Base-by-base conservation (phyloP, 2,113 vertebrate genomes). In the Lates calcarifer region DNA sequence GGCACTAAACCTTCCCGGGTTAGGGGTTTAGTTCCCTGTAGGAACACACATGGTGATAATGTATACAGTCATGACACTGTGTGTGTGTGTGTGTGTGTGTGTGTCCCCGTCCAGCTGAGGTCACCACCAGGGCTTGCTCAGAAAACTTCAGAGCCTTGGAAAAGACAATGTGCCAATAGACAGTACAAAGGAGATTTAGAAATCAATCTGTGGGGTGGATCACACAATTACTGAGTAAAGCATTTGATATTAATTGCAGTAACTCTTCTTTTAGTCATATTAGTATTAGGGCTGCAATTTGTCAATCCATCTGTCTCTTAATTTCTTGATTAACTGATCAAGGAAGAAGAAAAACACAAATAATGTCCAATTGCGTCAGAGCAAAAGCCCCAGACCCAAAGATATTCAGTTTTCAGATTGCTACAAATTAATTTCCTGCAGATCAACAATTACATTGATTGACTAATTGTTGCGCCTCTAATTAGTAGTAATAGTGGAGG, bases 71-170 rank as follows among this genome's bases (percentile, higher is more conserved):
- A 13, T 26, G 35, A 41, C 64, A 14, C 22, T 58, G 45, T 62
- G 47, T 35, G 26, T 33, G 57, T 29, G 43, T 63, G 51, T 37
- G 57, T 57, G 75, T 49, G 79, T 78, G 73, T 33, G 49, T 22
- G 75, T 28, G 61, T 49, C 47, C 45, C 74, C 41, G 77, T 47
- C 55, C 41, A n/a, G 60, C 68, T 76, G 65, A 77, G 82, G 88
- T 80, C 77, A 79, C 43, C 22, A 17, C 26, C 66, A 56, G 60
- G 49, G n/a, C 45, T 33, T 10, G 35, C 43, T 83, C 82, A 85
- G 26, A 58, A 15, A 33, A 26, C 11, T 37, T 49, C 7, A 55
- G 29, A 7, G 17, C 18, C 47, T 74, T 35, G 28, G 67, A 77
- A 15, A 31, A 28, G 49, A 45, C 1, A 4, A 14, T 17, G 18